Percentiles rank a stretch among this genome's conserved stretches.
Evolutionary conservation across 2,797 vertebrate genomes (phyloP).

Genomic region (Ctenopoma multispine): DNA sequence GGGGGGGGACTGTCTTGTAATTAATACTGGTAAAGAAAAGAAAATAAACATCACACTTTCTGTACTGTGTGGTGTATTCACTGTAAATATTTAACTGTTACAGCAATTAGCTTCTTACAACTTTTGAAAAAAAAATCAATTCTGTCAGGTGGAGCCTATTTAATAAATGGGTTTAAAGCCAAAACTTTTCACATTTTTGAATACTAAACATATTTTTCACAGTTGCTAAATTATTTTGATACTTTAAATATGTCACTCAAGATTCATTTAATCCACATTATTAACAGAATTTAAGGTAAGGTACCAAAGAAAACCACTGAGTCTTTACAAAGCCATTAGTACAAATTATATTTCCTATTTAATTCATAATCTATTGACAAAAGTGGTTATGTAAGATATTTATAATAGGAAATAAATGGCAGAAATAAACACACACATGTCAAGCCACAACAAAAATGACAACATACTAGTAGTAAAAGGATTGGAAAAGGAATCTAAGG

Average conservation of each 20-base stretch:
- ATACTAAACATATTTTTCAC: background rate
- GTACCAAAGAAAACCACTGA: no score
- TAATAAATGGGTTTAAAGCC: no score
- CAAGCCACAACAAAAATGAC: background rate
- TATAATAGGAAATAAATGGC: background rate
- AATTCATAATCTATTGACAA: background rate
- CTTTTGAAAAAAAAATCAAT: background rate
- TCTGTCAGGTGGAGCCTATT: background rate
- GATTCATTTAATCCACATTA: background rate
- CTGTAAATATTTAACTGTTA: background rate
- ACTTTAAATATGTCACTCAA: no score
- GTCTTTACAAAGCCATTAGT: background rate
- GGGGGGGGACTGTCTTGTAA: conserved; percentile 7
- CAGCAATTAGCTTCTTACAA: background rate
- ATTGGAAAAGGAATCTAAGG: conserved; percentile 35
- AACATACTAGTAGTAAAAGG: background rate
- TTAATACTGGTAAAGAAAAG: background rate
- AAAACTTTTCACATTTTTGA: background rate
- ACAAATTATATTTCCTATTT: background rate
- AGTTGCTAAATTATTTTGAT: background rate
- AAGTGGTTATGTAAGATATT: background rate
- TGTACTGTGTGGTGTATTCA: background rate
- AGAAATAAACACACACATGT: background rate
- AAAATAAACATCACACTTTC: background rate
- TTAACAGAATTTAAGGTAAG: background rate